phyloP scores from a whole-genome alignment of 2,113 vertebrate genomes.

The Protomyctophum bolini region DNA sequence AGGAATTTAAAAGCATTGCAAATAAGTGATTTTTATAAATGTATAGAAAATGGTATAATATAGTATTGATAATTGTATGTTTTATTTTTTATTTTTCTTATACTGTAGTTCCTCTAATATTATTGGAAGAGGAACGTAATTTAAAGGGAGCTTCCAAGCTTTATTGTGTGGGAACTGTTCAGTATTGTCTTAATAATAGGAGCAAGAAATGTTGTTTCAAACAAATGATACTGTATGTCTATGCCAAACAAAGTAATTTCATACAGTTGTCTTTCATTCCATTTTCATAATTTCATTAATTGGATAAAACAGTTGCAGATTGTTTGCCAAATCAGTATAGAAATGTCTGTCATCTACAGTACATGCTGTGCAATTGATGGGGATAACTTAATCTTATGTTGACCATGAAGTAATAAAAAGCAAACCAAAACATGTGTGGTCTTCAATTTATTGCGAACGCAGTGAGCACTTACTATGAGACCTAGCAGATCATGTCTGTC shows the following conservation, averaged over 20 bases:
- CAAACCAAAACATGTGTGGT: neutral
- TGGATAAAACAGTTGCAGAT: constrained; percentile 1
- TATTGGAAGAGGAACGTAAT: constrained; percentile 33
- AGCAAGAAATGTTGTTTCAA: constrained; percentile 59
- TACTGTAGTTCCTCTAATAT: constrained; percentile 31
- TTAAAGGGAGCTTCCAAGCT: constrained; percentile 62
- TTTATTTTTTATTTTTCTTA: constrained; percentile 38
- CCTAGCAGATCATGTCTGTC: too few relatives aligned
- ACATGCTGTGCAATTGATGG: constrained; percentile 18
- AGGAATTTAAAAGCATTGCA: constrained; percentile 57
- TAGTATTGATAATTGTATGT: constrained; percentile 54
- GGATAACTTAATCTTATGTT: constrained; percentile 12
- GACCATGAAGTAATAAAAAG: constrained; percentile 17
- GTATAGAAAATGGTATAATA: constrained; percentile 57
- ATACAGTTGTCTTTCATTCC: constrained; percentile 8
- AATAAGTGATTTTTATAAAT: constrained; percentile 74
- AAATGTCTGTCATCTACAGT: neutral
- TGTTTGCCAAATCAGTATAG: constrained; percentile 22
- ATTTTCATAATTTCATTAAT: constrained; percentile 9
- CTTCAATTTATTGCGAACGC: too few relatives aligned
- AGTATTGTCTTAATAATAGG: constrained; percentile 63
- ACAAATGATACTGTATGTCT: constrained; percentile 55
- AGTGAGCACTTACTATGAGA: too few relatives aligned
- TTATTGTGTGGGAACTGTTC: constrained; percentile 44
- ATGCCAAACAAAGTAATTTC: constrained; percentile 46